Evolutionary conservation across 2,113 vertebrate genomes (phyloP), one percentile per base, ranked within the genome.

Genomic region (Penelope pileata): DNA sequence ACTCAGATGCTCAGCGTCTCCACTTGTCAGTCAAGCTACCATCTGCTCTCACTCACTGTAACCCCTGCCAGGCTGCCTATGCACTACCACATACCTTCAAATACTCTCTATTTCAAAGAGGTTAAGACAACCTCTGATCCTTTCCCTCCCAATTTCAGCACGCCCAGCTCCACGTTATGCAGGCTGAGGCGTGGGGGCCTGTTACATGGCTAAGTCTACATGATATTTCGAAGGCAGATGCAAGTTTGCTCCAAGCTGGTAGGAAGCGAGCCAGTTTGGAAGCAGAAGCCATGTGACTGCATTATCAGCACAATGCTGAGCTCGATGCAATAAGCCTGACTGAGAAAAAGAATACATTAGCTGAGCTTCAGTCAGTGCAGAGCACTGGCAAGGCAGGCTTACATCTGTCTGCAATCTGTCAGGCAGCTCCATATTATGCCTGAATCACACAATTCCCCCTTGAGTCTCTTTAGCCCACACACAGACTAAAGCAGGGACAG

Each of bases 331-430:
- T 75, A 90, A 88, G 92, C 88, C 88, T 81, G 47, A 67, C 2
- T 0, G 80, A 93, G 91, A 78, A 96, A 81, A 7, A 42, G 95
- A 93, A 95, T 94, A 88, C 32, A 96, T 95, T 92, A 95, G 50
- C 88, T 90, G 86, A 93, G 83, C 73, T 95, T 93, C 95, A 91
- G 83, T 78, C 95, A 63, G 83, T 7, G 80, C 73, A 81, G 53
- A 90, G 68, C 86, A 70, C 67, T 51, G 73, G 92, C 92, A 91
- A 80, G 90, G 95, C 94, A 54, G 91, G 83, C 92, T 93, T 94
- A 88, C 92, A 92, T 93, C 94, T 96, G 92, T 51, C 92, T 88
- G 86, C 96, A 96, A 88, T 95, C 94, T 96, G 94, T 88, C 88
- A 94, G 76, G 94, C 75, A 88, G 85, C 50, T 94, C 85, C 59